Conservation (phyloP, 92 coral and sea anemone species). For the Meandrina meandrites region DNA sequence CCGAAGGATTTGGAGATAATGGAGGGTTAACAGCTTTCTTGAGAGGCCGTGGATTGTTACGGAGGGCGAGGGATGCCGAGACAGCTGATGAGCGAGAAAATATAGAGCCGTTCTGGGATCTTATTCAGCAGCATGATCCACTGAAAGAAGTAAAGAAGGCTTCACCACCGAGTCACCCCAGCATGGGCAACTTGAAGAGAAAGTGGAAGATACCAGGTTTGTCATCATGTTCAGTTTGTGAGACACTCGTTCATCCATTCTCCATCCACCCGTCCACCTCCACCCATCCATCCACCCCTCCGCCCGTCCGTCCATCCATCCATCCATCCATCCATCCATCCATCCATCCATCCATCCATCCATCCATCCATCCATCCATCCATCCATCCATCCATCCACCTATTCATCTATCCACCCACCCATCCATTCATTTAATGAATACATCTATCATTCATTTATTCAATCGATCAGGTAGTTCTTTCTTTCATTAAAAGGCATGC, state of each 20-base stretch:
- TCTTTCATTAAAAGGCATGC: no score
- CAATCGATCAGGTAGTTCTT: no score
- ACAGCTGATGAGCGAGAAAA: slow-evolving; percentile 51
- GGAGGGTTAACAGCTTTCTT: slow-evolving; percentile 35
- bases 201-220: slow-evolving; percentile 99
- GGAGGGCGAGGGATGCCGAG: slow-evolving; percentile 44
- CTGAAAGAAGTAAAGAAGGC: slow-evolving; percentile 63
- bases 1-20: slow-evolving; percentile 27
- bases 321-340: not conserved
- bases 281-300: not conserved
- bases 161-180: slow-evolving; percentile 67
- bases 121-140: slow-evolving; percentile 81
- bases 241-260: not conserved
- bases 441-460: not conserved
- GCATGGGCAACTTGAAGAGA: slow-evolving; percentile 78
- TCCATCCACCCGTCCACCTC: not conserved
- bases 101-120: slow-evolving; percentile 93
- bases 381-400: not conserved
- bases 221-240: not conserved
- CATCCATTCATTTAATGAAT: no score
- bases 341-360: not conserved
- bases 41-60: slow-evolving; percentile 23
- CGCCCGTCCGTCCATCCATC: not conserved
- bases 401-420: not conserved
- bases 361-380: not conserved